Percentiles rank a stretch among this genome's conserved stretches.
phyloP scores from a whole-genome alignment of 2,888 invertebrate species.

The Bibio marci region DNA sequence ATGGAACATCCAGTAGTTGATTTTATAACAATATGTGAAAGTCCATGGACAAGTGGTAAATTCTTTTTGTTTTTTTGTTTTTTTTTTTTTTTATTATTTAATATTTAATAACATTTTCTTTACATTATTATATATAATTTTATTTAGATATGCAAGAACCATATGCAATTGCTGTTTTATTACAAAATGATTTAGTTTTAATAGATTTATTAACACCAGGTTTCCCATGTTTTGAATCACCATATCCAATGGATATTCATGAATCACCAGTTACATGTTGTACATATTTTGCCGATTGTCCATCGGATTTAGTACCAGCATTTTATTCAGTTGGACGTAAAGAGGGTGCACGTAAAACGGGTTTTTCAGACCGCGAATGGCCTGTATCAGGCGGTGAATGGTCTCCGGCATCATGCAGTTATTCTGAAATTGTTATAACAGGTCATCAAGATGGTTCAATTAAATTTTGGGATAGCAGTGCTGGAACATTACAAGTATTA shows the following conservation, averaged over 20 bases:
- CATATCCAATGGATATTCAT: slow-evolving; percentile 98
- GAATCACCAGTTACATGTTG: slow-evolving; percentile 97
- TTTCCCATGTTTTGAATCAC: slow-evolving; percentile 98
- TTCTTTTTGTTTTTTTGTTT: background rate
- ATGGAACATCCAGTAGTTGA: slow-evolving; percentile 98
- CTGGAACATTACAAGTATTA: slow-evolving; percentile 86
- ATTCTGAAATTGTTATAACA: slow-evolving; percentile 96
- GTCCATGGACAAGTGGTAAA: slow-evolving; percentile 81
- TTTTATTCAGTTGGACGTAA: slow-evolving; percentile 87
- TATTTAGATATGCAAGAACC: slow-evolving; percentile 88
- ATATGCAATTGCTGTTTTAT: slow-evolving; percentile 90
- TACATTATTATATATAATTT: background rate
- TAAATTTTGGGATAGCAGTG: slow-evolving; percentile 98
- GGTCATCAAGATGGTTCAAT: slow-evolving; percentile 97
- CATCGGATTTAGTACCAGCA: slow-evolving; percentile 92
- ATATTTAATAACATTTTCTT: slow-evolving; percentile 2
- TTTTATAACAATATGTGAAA: slow-evolving; percentile 91
- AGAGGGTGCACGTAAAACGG: slow-evolving; percentile 52
- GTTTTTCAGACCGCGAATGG: slow-evolving; percentile 88
- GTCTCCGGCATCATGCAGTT: slow-evolving; percentile 89
- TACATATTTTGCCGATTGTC: slow-evolving; percentile 94
- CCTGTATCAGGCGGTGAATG: slow-evolving; percentile 93
- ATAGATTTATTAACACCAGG: slow-evolving; percentile 90
- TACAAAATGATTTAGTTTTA: slow-evolving; percentile 95
- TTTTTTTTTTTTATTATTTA: background rate